A percentile compares a stretch with the other conserved stretches of the same genome.
These are phyloP conservation scores for Psittacara wagleri DNA, from an alignment of 2,113 vertebrate species.

Conservation along the genomic window DNA sequence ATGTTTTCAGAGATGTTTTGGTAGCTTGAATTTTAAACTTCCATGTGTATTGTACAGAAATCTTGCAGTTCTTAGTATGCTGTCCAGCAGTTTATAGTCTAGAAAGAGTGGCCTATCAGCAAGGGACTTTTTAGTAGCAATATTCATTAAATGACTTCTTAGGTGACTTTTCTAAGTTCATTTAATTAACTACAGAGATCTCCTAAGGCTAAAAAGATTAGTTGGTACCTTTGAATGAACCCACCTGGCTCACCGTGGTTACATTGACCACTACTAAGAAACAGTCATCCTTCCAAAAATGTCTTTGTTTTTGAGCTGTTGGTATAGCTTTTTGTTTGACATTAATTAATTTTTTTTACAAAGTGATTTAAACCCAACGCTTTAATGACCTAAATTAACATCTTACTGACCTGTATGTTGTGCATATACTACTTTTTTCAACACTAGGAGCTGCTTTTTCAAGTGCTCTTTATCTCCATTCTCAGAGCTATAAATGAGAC, in stretches of 20 bases:
- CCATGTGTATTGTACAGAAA: background rate
- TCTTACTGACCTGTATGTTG: background rate
- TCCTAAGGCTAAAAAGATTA: background rate
- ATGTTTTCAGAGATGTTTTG: background rate
- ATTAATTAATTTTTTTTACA: background rate
- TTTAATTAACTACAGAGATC: background rate
- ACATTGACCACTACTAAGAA: background rate
- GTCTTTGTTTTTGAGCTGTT: background rate
- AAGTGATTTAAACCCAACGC: background rate
- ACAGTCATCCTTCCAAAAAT: background rate
- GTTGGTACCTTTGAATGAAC: background rate
- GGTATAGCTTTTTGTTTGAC: background rate
- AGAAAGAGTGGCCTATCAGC: background rate
- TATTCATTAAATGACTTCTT: background rate
- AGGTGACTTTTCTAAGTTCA: background rate
- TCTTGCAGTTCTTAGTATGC: background rate
- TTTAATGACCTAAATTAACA: background rate
- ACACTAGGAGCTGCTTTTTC: background rate
- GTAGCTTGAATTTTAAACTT: background rate
- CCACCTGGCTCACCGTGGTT: background rate
- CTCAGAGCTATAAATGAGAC: background rate
- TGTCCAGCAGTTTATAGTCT: background rate
- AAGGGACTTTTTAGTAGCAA: background rate
- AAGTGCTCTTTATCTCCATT: background rate
- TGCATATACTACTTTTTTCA: background rate